Evolutionary conservation across 1,140 invertebrate genomes (phyloP).

Genomic region (Drosophila nebulosa): DNA sequence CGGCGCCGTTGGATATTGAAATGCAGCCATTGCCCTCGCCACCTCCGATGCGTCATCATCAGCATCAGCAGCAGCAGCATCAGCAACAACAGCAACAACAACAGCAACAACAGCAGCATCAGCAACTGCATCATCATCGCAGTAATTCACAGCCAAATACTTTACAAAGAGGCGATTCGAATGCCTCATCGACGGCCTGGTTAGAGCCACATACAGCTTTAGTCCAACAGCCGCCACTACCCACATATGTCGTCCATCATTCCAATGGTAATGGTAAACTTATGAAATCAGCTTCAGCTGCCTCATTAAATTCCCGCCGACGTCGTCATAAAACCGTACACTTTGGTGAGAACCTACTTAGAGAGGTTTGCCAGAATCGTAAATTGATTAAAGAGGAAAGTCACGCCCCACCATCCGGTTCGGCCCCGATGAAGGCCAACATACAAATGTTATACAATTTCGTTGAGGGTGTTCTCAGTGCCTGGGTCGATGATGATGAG

Average conservation of each 20-base stretch:
- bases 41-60: slow-evolving; percentile 25
- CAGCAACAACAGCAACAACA: not conserved
- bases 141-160: slow-evolving; percentile 80
- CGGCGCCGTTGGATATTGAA: slow-evolving; percentile 62
- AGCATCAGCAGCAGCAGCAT: not conserved
- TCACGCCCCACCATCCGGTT: slow-evolving; percentile 78
- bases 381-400: slow-evolving; percentile 78
- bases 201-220: slow-evolving; percentile 51
- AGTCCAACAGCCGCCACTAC: slow-evolving; percentile 30
- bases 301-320: slow-evolving; percentile 83
- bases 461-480: slow-evolving; percentile 86
- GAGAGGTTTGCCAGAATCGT: slow-evolving; percentile 86
- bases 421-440: slow-evolving; percentile 84
- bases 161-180: slow-evolving; percentile 71
- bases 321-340: slow-evolving; percentile 88
- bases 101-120: slow-evolving; percentile 13
- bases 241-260: slow-evolving; percentile 52
- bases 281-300: slow-evolving; percentile 81
- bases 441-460: slow-evolving; percentile 90
- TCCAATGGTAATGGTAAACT: slow-evolving; percentile 66
- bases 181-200: slow-evolving; percentile 56
- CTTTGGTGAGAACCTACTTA: slow-evolving; percentile 87
- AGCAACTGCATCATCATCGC: slow-evolving; percentile 63
- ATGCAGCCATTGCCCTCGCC: slow-evolving; percentile 47
- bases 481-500: slow-evolving; percentile 86